Evolutionary conservation across 2,888 invertebrate species (phyloP).

Genomic region (Eumacrocentrus americanus): DNA sequence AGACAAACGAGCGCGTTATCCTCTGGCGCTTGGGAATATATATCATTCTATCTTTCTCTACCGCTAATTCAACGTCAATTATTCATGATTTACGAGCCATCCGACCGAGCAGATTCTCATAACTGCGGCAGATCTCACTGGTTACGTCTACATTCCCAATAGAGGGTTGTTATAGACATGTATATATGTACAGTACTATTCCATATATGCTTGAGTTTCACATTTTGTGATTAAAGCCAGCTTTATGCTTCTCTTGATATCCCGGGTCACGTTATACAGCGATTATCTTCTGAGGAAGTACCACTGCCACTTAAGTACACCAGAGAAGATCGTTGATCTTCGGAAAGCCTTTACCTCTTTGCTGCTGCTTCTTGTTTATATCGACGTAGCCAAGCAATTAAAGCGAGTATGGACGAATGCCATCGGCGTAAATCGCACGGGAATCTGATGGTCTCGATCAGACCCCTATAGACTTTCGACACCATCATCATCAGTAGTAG

Average conservation of each 20-base stretch:
- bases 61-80: slow-evolving; percentile 40
- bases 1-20: slow-evolving; percentile 23
- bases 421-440: not conserved
- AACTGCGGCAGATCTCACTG: slow-evolving; percentile 8
- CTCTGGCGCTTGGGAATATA: slow-evolving; percentile 12
- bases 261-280: slow-evolving; percentile 20
- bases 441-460: not conserved
- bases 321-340: not conserved
- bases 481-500: not conserved
- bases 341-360: not conserved
- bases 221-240: slow-evolving; percentile 22
- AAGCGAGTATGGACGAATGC: slow-evolving; percentile 3
- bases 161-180: not conserved
- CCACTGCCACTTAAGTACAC: slow-evolving; percentile 5
- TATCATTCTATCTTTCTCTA: slow-evolving; percentile 25
- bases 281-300: slow-evolving; percentile 23
- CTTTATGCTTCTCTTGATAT: slow-evolving; percentile 24
- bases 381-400: slow-evolving; percentile 12
- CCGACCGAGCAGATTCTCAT: slow-evolving; percentile 27
- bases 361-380: slow-evolving; percentile 4
- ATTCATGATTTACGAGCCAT: slow-evolving; percentile 39
- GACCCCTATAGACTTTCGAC: not conserved
- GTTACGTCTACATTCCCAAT: slow-evolving; percentile 18
- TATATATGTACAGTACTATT: not conserved
- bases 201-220: slow-evolving; percentile 12